These are phyloP conservation scores for Lethrus apterus DNA, from an alignment of 1,140 invertebrate species.

Conservation along the genomic window DNA sequence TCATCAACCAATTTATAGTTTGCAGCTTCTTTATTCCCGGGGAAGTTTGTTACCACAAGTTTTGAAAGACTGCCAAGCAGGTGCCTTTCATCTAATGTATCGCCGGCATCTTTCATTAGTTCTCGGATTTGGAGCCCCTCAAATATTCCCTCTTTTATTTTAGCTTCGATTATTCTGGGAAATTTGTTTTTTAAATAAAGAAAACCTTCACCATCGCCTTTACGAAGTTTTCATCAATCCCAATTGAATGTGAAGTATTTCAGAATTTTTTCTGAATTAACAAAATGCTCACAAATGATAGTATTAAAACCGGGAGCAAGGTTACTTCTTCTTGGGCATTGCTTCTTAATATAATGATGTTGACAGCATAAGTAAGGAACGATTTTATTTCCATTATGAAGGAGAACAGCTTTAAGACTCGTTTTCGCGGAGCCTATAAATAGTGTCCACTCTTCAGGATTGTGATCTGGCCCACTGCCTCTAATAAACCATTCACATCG, in stretches of 20 bases:
- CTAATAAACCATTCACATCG: slow-evolving; percentile 41
- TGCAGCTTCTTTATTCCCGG: too few relatives aligned
- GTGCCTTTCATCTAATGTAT: slow-evolving; percentile 1
- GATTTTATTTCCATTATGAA: too few relatives aligned
- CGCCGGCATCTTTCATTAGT: not conserved
- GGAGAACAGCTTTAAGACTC: too few relatives aligned
- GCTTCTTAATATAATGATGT: slow-evolving; percentile 29
- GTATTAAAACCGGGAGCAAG: slow-evolving; percentile 17
- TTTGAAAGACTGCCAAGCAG: slow-evolving; percentile 2
- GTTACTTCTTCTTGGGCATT: slow-evolving; percentile 11
- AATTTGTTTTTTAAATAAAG: slow-evolving; percentile 31
- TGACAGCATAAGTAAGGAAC: too few relatives aligned
- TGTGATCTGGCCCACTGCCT: too few relatives aligned
- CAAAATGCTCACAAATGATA: slow-evolving; percentile 25
- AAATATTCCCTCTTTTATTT: slow-evolving; percentile 37
- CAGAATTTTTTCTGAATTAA: slow-evolving; percentile 22
- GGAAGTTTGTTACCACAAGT: too few relatives aligned
- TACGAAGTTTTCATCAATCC: slow-evolving; percentile 40
- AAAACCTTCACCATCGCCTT: slow-evolving; percentile 35
- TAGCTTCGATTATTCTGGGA: slow-evolving; percentile 28
- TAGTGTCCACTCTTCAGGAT: too few relatives aligned
- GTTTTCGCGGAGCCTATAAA: too few relatives aligned
- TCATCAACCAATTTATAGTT: too few relatives aligned
- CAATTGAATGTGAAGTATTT: slow-evolving; percentile 38
- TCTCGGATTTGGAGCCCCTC: slow-evolving; percentile 28